Evolutionary conservation across 2,113 vertebrate species (phyloP).

Genomic region (Lasiurus cinereus): DNA sequence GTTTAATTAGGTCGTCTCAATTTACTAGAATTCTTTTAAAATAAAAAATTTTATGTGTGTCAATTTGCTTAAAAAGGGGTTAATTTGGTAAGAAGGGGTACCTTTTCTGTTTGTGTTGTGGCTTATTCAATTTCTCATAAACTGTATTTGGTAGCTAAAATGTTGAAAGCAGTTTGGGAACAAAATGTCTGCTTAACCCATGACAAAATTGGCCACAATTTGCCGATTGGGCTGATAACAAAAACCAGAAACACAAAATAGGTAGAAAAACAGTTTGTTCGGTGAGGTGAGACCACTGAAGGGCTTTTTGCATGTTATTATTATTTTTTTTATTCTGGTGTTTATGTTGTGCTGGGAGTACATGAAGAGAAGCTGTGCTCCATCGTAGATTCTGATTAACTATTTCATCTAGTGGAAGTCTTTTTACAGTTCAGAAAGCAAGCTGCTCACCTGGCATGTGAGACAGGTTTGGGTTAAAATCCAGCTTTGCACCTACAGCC

Average conservation of each 20-base stretch:
- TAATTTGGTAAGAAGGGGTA: conserved; percentile 71
- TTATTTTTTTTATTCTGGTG: conserved; percentile 76
- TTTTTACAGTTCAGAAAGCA: conserved; percentile 63
- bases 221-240: conserved; percentile 91
- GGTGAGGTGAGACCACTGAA: conserved; percentile 88
- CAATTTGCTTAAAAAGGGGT: conserved; percentile 56
- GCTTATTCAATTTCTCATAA: conserved; percentile 80
- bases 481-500: neutral
- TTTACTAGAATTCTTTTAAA: conserved; percentile 66
- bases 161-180: conserved; percentile 89
- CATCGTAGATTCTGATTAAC: conserved; percentile 68
- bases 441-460: neutral
- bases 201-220: conserved; percentile 90
- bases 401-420: conserved; percentile 63
- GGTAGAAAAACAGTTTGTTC: conserved; percentile 89
- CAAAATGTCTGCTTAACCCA: conserved; percentile 89
- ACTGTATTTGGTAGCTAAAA: conserved; percentile 76
- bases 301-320: conserved; percentile 79
- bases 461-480: neutral
- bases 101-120: conserved; percentile 82
- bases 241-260: conserved; percentile 89
- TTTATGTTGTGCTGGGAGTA: conserved; percentile 82
- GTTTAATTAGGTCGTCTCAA: conserved; percentile 54
- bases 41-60: neutral
- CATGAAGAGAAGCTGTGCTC: conserved; percentile 78